phyloP scores from a whole-genome alignment of 2,888 invertebrate species.

The Pegoplata infirma region DNA sequence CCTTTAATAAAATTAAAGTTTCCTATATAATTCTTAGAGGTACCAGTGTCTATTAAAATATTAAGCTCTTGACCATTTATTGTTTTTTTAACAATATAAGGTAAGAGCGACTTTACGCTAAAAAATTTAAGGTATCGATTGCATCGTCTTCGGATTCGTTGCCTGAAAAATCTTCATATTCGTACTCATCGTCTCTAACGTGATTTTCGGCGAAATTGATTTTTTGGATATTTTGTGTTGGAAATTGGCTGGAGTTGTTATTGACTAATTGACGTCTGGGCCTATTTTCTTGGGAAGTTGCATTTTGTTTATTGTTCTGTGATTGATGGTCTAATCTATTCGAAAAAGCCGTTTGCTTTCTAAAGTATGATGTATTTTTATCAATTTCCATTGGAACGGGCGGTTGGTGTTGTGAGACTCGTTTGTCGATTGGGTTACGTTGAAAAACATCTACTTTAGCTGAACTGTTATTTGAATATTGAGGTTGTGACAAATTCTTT shows the following conservation, averaged over 20 bases:
- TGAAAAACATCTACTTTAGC: too few relatives aligned
- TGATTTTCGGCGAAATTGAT: background rate
- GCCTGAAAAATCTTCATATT: conserved; percentile 21
- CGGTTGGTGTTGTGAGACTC: too few relatives aligned
- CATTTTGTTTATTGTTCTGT: background rate
- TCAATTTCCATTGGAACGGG: too few relatives aligned
- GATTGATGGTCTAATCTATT: background rate
- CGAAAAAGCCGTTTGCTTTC: too few relatives aligned
- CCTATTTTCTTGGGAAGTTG: too few relatives aligned
- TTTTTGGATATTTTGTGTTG: too few relatives aligned
- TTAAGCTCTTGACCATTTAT: background rate
- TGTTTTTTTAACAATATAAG: conserved; percentile 6
- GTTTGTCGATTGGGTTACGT: too few relatives aligned
- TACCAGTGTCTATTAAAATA: background rate
- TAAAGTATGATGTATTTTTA: too few relatives aligned
- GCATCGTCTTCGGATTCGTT: background rate
- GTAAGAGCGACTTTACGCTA: conserved; percentile 11
- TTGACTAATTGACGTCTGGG: too few relatives aligned
- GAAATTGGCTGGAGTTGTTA: too few relatives aligned
- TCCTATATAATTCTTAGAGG: background rate
- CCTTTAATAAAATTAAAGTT: background rate
- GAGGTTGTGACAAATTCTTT: background rate
- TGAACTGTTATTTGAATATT: background rate
- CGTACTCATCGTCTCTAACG: background rate
- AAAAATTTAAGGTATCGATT: conserved; percentile 34